Evolutionary conservation across 2,888 invertebrate genomes (phyloP).

Genomic region (Eristalis tenax): DNA sequence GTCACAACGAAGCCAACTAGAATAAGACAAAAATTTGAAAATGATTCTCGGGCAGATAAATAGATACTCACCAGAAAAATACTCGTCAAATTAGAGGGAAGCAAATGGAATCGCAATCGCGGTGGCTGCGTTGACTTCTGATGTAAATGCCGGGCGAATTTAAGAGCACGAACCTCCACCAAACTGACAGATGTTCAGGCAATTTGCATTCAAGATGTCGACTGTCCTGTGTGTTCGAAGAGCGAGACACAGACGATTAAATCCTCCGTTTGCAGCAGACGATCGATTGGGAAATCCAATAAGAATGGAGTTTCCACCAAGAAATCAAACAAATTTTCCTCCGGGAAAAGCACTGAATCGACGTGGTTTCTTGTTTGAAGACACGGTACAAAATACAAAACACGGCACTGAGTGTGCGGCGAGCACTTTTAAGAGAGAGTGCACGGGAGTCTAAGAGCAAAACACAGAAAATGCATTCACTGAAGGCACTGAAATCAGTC

Average conservation of each 20-base stretch:
- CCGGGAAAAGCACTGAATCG: conserved; percentile 25
- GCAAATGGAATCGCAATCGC: not conserved
- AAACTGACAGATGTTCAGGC: conserved; percentile 46
- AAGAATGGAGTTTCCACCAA: conserved; percentile 20
- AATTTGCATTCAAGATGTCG: conserved; percentile 68
- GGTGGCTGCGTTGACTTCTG: not conserved
- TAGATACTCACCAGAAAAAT: conserved; percentile 49
- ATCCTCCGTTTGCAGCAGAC: not conserved
- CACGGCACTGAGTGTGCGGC: conserved; percentile 13
- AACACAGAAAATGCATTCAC: conserved; percentile 73
- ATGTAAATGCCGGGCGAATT: conserved; percentile 51
- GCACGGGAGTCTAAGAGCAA: conserved; percentile 41
- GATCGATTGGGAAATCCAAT: conserved; percentile 31
- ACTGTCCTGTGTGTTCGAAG: not conserved
- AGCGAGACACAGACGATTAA: not conserved
- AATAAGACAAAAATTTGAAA: not conserved
- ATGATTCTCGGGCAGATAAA: not conserved
- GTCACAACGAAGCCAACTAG: not conserved
- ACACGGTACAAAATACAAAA: not conserved
- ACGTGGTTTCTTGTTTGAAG: not conserved
- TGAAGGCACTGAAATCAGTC: conserved; percentile 75
- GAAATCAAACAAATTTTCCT: conserved; percentile 30
- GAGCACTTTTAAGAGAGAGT: conserved; percentile 42
- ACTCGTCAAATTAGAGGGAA: conserved; percentile 29
- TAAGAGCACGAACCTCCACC: conserved; percentile 38